Evolutionary conservation across 2,797 vertebrate genomes (phyloP), one percentile per base, ranked within the genome.

Genomic region (Gambusia yucatana): DNA sequence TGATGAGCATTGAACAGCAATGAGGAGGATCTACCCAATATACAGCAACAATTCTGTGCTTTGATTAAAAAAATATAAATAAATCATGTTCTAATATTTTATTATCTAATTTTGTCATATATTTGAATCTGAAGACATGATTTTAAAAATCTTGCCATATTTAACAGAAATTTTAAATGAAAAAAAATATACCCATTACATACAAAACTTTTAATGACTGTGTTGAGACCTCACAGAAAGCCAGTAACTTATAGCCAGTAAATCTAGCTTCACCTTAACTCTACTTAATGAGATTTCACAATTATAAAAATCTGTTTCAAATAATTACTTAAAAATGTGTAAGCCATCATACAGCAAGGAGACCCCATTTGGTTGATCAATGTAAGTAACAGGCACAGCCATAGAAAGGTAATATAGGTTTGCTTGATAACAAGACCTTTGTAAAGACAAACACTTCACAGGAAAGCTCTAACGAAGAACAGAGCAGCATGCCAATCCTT

Each of bases 381-480:
- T 57, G 72, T 30, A 80, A 83, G 13, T 28, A 20, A 50, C 0
- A 47, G 72, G 55, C 20, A 4, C 4, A 13, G 39, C 1, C 7
- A 46, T 6, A 9, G 17, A 74, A 70, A 59, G 55, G 63, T 73
- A 22, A 72, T 16, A 57, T 41, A 52, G 25, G 44, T 75, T 70
- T 78, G 17, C 33, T 71, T 28, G 48, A 74, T 77, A 59, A 44
- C 76, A 30, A 16, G 0, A 77, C 59, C 67, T 65, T 52, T 63
- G 36, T 36, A 77, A 84, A 79, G 43, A 77, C 17, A 86, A 86
- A 82, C 33, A 43, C 39, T 80, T 44, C 28, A 81, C 9, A 72
- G 14, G 22, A 81, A 70, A 69, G 39, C 47, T 81, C 30, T 76
- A 63, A 84, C 30, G 16, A 79, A 85, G 43, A 88, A 77, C 81